Percentiles rank a stretch among this genome's conserved stretches.
Evolutionary conservation across 1,140 invertebrate genomes (phyloP).

Genomic region (Hyles euphorbiae): DNA sequence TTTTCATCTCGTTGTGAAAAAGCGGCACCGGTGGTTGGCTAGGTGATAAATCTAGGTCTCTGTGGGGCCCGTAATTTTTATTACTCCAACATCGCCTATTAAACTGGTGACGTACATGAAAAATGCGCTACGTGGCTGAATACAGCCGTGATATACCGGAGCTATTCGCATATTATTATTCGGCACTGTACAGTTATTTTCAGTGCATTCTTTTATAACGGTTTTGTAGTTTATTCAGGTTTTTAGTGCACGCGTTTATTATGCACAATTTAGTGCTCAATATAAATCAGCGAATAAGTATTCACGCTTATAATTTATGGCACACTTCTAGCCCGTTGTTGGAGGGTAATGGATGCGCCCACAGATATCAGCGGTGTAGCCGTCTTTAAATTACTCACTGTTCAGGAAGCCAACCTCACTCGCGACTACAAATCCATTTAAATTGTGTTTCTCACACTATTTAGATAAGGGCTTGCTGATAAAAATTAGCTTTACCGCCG

Average conservation of each 20-base stretch:
- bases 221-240: not conserved
- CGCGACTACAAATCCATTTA: constrained; percentile 60
- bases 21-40: constrained; percentile 1
- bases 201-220: constrained; percentile 1
- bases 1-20: not conserved
- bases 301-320: constrained; percentile 60
- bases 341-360: constrained; percentile 61
- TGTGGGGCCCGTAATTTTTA: constrained; percentile 25
- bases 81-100: constrained; percentile 21
- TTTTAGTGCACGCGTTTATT: not conserved
- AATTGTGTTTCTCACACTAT: constrained; percentile 55
- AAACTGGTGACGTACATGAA: constrained; percentile 18
- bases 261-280: constrained; percentile 40
- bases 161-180: constrained; percentile 7
- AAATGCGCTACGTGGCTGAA: constrained; percentile 12
- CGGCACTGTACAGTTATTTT: constrained; percentile 2
- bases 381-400: constrained; percentile 68
- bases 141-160: constrained; percentile 8
- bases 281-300: constrained; percentile 64
- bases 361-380: constrained; percentile 56
- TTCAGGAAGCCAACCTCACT: constrained; percentile 56
- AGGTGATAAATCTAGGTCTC: constrained; percentile 23
- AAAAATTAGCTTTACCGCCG: constrained; percentile 50
- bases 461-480: constrained; percentile 55
- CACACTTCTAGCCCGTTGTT: constrained; percentile 51